A percentile compares a stretch with the other conserved stretches of the same genome.
These are phyloP conservation scores for Xylocampa areola DNA, from an alignment of 2,888 invertebrate species.

Conservation along the genomic window DNA sequence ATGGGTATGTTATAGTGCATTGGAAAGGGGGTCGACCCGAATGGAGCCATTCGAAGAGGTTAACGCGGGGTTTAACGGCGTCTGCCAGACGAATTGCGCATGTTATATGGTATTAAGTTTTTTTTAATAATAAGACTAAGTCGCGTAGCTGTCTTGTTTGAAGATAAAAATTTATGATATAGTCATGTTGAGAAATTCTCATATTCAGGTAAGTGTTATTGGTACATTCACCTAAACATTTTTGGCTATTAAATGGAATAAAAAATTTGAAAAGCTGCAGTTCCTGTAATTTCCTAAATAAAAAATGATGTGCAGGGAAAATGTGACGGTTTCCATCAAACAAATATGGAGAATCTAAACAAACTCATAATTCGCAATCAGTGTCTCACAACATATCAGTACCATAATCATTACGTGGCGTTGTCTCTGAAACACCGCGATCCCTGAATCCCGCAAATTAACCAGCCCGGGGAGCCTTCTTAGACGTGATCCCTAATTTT, in stretches of 20 bases:
- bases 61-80: constrained; percentile 62
- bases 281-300: not conserved
- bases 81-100: constrained; percentile 51
- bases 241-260: no score
- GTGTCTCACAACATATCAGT: constrained; percentile 33
- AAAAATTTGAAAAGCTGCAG: not conserved
- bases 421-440: constrained; percentile 52
- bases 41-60: constrained; percentile 62
- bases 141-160: not conserved
- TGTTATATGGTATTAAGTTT: constrained; percentile 43
- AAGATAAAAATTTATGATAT: not conserved
- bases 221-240: no score
- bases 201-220: not conserved
- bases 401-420: constrained; percentile 45
- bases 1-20: constrained; percentile 71
- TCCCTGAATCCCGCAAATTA: constrained; percentile 81
- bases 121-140: not conserved
- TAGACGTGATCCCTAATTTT: constrained; percentile 89
- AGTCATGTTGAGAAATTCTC: not conserved
- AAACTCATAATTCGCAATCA: constrained; percentile 30
- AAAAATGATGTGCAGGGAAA: not conserved
- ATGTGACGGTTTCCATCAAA: not conserved
- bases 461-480: constrained; percentile 71
- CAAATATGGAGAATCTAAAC: constrained; percentile 5
- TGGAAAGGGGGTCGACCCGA: constrained; percentile 57